Evolutionary conservation across 2,888 invertebrate species (phyloP).

Genomic region (Euproctis similis): DNA sequence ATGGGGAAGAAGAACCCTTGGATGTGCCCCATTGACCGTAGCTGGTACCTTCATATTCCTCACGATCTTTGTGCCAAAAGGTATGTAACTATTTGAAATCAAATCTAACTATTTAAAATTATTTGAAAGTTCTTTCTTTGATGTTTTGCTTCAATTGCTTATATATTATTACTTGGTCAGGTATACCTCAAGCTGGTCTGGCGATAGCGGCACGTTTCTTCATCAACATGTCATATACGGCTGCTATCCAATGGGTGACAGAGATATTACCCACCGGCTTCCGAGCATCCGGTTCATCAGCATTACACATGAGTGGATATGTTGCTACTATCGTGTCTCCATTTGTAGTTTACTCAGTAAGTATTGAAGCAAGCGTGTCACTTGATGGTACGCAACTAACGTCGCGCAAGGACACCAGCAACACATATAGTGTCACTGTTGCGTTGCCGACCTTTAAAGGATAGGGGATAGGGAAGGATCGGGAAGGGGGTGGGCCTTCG

Average conservation of each 20-base stretch:
- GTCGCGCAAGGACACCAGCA: too few species aligned
- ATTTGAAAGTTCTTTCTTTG: too few species aligned
- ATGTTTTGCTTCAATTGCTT: too few species aligned
- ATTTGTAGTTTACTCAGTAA: conserved; percentile 46
- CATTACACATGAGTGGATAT: conserved; percentile 43
- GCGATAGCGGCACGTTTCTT: conserved; percentile 43
- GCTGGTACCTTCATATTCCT: conserved; percentile 40
- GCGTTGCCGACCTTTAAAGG: too few species aligned
- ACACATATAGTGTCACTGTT: too few species aligned
- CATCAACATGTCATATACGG: conserved; percentile 44
- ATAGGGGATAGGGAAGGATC: too few species aligned
- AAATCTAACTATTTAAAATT: too few species aligned
- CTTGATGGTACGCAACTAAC: too few species aligned
- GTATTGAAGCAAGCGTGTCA: too few species aligned
- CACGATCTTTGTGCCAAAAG: conserved; percentile 53
- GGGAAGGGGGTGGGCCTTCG: too few species aligned
- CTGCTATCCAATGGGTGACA: conserved; percentile 40
- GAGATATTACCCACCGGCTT: conserved; percentile 47
- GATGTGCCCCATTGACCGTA: conserved; percentile 39
- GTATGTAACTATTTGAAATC: too few species aligned
- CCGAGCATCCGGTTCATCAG: conserved; percentile 40
- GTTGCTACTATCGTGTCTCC: conserved; percentile 39
- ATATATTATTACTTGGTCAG: conserved; percentile 23
- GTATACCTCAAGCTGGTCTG: conserved; percentile 33
- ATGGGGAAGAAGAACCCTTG: conserved; percentile 49